A percentile compares a stretch with the other conserved stretches of the same genome.
These are phyloP conservation scores for Myotis planiceps DNA, from an alignment of 2,797 vertebrate species.

Conservation along the genomic window DNA sequence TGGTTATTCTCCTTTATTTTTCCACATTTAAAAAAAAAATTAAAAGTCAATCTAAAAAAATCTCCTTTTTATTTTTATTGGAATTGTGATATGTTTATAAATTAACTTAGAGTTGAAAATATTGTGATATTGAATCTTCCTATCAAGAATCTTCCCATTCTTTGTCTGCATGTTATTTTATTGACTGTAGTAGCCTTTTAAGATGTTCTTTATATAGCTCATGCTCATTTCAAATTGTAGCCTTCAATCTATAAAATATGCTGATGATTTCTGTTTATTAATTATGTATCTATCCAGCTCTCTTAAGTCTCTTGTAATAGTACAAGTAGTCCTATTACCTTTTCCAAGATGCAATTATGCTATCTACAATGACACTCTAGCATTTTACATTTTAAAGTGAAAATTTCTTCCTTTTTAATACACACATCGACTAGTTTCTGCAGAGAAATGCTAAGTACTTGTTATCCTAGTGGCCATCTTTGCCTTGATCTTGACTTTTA, in stretches of 20 bases:
- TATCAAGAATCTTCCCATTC: background rate
- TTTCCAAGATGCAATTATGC: background rate
- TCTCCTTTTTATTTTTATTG: background rate
- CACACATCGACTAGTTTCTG: background rate
- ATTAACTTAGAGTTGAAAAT: background rate
- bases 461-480: background rate
- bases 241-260: background rate
- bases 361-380: background rate
- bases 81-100: background rate
- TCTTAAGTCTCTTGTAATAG: background rate
- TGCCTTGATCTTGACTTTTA: slow-evolving; percentile 19
- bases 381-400: background rate
- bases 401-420: background rate
- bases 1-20: background rate
- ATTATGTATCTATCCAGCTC: background rate
- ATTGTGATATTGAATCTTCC: background rate
- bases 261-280: background rate
- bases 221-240: background rate
- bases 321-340: background rate
- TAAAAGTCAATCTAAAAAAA: background rate
- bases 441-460: background rate
- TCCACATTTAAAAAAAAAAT: background rate
- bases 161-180: background rate
- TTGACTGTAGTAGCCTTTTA: background rate
- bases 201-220: background rate